These are phyloP conservation scores for Regulus satrapa DNA, from an alignment of 2,113 vertebrate genomes.

Conservation along the genomic window DNA sequence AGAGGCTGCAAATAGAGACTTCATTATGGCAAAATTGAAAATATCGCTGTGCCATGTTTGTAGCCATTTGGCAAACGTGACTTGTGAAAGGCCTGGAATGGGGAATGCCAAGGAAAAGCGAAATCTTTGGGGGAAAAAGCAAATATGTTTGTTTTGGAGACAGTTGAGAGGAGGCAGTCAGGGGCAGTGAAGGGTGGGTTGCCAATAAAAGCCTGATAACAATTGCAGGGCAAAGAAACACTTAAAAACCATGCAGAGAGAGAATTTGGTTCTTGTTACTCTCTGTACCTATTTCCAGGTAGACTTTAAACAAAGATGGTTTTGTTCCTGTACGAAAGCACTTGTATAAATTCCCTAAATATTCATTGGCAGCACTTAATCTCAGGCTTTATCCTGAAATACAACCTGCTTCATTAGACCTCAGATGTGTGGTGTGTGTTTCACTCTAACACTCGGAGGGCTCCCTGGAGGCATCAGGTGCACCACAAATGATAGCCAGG, in stretches of 20 bases:
- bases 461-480: constrained; percentile 5
- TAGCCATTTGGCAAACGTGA: fast-evolving
- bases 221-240: background rate
- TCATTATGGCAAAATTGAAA: background rate
- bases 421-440: background rate
- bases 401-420: background rate
- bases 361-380: background rate
- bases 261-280: background rate
- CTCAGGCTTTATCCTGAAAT: background rate
- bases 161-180: fast-evolving
- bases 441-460: background rate
- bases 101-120: constrained; percentile 24
- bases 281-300: background rate
- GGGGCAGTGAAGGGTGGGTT: background rate
- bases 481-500: background rate
- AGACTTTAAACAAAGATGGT: background rate
- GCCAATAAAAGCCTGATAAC: background rate
- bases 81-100: background rate
- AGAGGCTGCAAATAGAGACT: background rate
- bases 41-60: background rate
- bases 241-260: background rate
- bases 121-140: background rate
- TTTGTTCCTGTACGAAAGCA: background rate
- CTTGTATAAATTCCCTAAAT: background rate
- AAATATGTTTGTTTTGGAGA: background rate